These are phyloP conservation scores for Hylyphantes graminicola DNA, from an alignment of 1,140 invertebrate genomes.

Conservation along the genomic window DNA sequence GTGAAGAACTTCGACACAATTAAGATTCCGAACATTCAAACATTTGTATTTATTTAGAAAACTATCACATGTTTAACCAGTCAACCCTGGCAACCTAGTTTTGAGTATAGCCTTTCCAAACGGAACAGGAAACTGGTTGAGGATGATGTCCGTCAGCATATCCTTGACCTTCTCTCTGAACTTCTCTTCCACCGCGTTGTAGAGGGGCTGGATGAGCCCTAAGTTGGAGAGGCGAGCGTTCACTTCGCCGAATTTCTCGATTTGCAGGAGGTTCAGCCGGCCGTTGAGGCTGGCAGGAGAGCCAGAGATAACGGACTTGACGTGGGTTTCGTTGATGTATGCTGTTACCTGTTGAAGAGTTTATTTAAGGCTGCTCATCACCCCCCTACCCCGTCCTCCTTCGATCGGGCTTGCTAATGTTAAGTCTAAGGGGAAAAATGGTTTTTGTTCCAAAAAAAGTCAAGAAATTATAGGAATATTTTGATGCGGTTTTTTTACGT, in stretches of 20 bases:
- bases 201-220: conserved; percentile 30
- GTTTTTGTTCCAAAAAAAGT: no score
- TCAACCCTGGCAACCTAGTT: conserved; percentile 16
- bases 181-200: conserved; percentile 30
- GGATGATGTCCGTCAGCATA: conserved; percentile 12
- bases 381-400: no score
- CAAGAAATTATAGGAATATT: no score
- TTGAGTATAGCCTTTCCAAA: conserved; percentile 21
- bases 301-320: conserved; percentile 1
- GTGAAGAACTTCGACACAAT: no score
- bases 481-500: no score
- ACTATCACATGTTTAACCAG: no score
- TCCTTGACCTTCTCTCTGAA: conserved; percentile 23
- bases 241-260: conserved; percentile 38
- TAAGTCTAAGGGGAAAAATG: no score
- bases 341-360: conserved; percentile 24
- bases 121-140: conserved; percentile 18
- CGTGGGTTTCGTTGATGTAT: conserved; percentile 37
- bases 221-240: conserved; percentile 25
- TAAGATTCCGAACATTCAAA: no score
- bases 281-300: conserved; percentile 28
- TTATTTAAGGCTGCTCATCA: no score
- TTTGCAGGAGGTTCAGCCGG: conserved; percentile 20
- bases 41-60: no score
- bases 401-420: no score